These are phyloP conservation scores for Globicephala melas DNA, from an alignment of 2,113 vertebrate genomes.

Conservation along the genomic window DNA sequence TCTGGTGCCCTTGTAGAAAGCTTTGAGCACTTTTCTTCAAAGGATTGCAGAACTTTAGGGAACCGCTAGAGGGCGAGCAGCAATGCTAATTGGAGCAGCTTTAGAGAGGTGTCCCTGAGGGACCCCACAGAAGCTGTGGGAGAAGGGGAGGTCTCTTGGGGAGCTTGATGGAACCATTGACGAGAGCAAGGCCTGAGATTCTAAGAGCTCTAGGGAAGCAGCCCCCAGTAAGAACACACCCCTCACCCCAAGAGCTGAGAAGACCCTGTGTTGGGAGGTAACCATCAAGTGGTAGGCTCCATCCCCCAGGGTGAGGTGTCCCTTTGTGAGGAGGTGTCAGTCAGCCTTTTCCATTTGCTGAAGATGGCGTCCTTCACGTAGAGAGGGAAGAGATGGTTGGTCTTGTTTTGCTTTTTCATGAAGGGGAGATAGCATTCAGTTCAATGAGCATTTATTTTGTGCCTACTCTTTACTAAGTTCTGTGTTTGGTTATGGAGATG, in stretches of 20 bases:
- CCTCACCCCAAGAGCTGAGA: background rate
- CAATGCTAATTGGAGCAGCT: background rate
- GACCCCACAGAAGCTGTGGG: background rate
- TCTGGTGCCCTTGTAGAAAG: background rate
- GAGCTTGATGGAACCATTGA: background rate
- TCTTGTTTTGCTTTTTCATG: background rate
- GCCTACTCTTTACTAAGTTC: background rate
- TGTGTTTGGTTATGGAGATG: background rate
- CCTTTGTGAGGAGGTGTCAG: background rate
- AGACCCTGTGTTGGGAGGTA: background rate
- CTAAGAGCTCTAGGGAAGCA: conserved; percentile 30
- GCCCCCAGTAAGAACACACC: background rate
- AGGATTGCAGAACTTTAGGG: background rate
- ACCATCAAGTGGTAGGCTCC: background rate
- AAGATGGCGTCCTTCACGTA: background rate
- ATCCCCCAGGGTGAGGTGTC: background rate
- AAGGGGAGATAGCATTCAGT: background rate
- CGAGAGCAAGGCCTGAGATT: background rate
- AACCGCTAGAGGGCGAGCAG: background rate
- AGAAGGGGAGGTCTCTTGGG: background rate
- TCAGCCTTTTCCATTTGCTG: background rate
- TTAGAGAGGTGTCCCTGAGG: background rate
- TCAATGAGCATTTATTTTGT: background rate
- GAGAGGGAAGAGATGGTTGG: background rate
- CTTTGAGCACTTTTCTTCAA: background rate